Conservation (phyloP, 2,797 vertebrate species). For the Denticeps clupeoides region DNA sequence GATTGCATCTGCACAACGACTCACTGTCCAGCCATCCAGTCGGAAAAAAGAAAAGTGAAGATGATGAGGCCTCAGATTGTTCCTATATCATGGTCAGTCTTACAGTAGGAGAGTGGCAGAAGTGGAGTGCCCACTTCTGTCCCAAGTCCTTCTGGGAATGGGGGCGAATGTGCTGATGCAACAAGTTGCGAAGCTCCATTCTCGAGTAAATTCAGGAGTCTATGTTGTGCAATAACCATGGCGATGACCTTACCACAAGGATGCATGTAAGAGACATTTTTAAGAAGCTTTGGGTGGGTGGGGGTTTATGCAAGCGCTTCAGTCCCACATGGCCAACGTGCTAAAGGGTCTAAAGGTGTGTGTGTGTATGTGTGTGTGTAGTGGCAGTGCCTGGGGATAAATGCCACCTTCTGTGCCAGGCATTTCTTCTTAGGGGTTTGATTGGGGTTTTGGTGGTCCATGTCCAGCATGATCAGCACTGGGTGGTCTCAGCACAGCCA, state of each 20-base stretch:
- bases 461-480: conserved; percentile 1
- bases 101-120: too few species aligned
- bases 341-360: not conserved
- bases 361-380: conserved; percentile 3
- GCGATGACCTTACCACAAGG: not conserved
- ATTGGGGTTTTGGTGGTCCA: conserved; percentile 4
- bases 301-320: not conserved
- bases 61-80: too few species aligned
- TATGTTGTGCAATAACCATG: not conserved
- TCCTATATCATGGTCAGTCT: too few species aligned
- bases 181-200: not conserved
- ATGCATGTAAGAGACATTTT: not conserved
- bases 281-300: not conserved
- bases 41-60: too few species aligned
- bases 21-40: too few species aligned
- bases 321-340: too few species aligned
- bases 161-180: too few species aligned
- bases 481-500: conserved; percentile 49
- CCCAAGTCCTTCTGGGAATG: not conserved
- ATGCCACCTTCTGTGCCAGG: conserved; percentile 5
- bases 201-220: not conserved
- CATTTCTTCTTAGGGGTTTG: too few species aligned
- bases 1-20: too few species aligned
- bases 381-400: conserved; percentile 8
- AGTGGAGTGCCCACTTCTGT: too few species aligned